These are phyloP conservation scores for Leptodactylus fuscus DNA, from an alignment of 2,113 vertebrate genomes.

Conservation along the genomic window DNA sequence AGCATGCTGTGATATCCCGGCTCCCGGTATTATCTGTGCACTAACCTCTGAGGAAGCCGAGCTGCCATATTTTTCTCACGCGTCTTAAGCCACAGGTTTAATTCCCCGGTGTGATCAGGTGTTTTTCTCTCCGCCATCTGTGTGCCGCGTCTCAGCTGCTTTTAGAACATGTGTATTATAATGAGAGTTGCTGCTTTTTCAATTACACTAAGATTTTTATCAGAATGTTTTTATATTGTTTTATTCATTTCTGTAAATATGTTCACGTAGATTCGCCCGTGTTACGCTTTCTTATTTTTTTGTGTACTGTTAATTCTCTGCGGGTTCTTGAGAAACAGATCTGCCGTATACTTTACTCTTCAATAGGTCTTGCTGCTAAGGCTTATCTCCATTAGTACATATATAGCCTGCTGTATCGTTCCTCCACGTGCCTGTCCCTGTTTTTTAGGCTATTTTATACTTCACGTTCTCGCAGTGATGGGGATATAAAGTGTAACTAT, in stretches of 20 bases:
- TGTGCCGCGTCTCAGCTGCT: slow-evolving; percentile 32
- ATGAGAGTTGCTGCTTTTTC: slow-evolving; percentile 18
- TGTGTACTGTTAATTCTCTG: background rate
- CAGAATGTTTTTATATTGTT: slow-evolving; percentile 14
- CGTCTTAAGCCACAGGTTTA: slow-evolving; percentile 47
- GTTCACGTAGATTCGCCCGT: background rate
- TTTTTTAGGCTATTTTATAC: too few species aligned
- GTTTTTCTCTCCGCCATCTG: slow-evolving; percentile 50
- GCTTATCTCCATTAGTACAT: background rate
- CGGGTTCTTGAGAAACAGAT: background rate
- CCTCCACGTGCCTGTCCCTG: background rate
- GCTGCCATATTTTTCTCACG: slow-evolving; percentile 51
- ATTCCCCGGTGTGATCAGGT: slow-evolving; percentile 49
- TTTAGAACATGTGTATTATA: slow-evolving; percentile 30
- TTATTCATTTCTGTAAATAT: slow-evolving; percentile 6
- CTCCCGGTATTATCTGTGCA: slow-evolving; percentile 35
- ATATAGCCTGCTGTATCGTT: background rate
- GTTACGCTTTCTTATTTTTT: background rate
- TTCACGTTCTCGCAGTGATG: too few species aligned
- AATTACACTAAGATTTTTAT: slow-evolving; percentile 21
- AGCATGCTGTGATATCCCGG: slow-evolving; percentile 43
- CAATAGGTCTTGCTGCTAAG: background rate
- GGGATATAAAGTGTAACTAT: too few species aligned
- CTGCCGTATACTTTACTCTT: background rate
- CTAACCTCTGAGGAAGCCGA: slow-evolving; percentile 31